Base-by-base conservation (phyloP, 92 coral and sea anemone species). In the Diadumene lineata region DNA sequence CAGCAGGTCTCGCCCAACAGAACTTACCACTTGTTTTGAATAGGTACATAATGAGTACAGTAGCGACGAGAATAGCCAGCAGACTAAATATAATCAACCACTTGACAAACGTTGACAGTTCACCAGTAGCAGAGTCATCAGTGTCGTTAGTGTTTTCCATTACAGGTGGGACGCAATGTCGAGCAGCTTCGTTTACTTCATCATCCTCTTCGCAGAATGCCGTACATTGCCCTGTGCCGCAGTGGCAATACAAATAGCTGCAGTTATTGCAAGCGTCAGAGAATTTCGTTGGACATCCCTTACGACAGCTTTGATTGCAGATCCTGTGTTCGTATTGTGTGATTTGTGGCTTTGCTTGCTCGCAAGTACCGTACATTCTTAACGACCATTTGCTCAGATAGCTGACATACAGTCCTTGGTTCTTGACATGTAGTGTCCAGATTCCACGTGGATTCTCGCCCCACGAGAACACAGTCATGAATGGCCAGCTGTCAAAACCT, bases 401-500 rank as follows among this genome's bases (percentile, higher is more conserved):
- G n/a, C n/a, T 27, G 15, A 28, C 68, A 19, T 70, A 60, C 11
- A 87, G 87, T 29, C 58, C 84, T 22, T 90, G 91, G 76, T 85
- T 86, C 30, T 77, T 76, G 23, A 92, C 89, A 72, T 83, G 82
- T 23, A 96, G 53, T 0, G 89, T 92, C 99, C 99, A 96, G 16
- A 67, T 64, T 0, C 99, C 99, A n/a, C 60, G 87, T 51, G 99
- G 99, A 65, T 85, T 82, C 69, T 96, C 99, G 60, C 88, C 96
- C 99, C 99, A 96, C 19, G 79, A 86, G 73, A 96, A 96, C 72
- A 96, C 99, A 17, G 99, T 89, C 99, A 96, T 96, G 30, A 96
- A 92, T 3, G 99, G 97, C 99, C 99, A 96, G 81, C 84, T 92
- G 11, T 75, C 79, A 74, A 96, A 96, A 18, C 97, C 99, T 13